Percentiles rank a stretch among this genome's conserved stretches.
phyloP scores from a whole-genome alignment of 1,140 invertebrate species.

The Sycobia sp. region DNA sequence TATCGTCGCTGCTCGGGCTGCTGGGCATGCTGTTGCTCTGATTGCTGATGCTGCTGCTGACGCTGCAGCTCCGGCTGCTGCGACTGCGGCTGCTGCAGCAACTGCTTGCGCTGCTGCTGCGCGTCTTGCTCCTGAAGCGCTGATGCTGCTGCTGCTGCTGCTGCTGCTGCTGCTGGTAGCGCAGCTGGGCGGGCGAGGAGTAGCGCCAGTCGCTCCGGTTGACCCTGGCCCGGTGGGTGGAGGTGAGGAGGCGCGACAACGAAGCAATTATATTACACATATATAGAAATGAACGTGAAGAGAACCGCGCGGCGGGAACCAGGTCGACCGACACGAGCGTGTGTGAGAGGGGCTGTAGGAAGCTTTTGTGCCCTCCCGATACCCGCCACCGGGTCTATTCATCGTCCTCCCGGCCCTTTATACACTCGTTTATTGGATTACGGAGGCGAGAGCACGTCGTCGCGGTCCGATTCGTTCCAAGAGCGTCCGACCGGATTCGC shows the following conservation, averaged over 20 bases:
- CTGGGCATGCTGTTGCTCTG: neutral
- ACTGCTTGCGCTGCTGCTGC: constrained; percentile 26
- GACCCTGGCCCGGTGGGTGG: neutral
- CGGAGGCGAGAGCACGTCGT: neutral
- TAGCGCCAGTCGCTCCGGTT: constrained; percentile 13
- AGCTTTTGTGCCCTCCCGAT: too few species aligned
- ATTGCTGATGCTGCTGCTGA: constrained; percentile 22
- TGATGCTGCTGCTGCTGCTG: constrained; percentile 25
- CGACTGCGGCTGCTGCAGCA: neutral
- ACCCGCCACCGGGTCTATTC: too few species aligned
- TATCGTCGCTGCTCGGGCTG: constrained; percentile 10
- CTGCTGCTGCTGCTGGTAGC: neutral
- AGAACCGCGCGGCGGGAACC: neutral
- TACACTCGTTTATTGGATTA: neutral
- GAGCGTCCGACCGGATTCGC: neutral
- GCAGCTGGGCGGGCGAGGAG: constrained; percentile 15
- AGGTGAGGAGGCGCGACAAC: too few species aligned
- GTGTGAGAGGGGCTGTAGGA: neutral
- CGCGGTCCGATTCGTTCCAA: neutral
- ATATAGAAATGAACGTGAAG: too few species aligned
- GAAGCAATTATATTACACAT: too few species aligned
- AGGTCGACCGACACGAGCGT: neutral
- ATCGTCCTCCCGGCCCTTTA: neutral
- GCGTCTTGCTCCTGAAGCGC: neutral
- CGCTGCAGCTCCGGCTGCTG: constrained; percentile 31